These are phyloP conservation scores for Drosophila meridionalis DNA, from an alignment of 2,888 invertebrate species.

Conservation along the genomic window DNA sequence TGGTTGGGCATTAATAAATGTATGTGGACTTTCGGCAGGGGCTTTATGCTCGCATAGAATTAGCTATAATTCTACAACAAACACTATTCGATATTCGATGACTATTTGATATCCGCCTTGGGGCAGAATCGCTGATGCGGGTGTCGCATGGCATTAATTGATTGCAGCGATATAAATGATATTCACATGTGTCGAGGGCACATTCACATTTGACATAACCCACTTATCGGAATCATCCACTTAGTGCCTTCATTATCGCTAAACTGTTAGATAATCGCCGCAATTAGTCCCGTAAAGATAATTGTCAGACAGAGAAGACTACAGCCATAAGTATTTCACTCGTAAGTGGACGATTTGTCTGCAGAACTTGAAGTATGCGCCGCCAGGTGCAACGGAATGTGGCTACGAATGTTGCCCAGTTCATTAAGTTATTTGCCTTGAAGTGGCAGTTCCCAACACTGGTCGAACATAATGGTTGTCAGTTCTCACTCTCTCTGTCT, in stretches of 20 bases:
- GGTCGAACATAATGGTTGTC: slow-evolving; percentile 13
- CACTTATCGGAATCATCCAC: slow-evolving; percentile 34
- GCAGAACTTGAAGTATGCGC: slow-evolving; percentile 45
- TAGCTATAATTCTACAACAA: slow-evolving; percentile 10
- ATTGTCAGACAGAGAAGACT: slow-evolving; percentile 50
- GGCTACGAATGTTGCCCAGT: slow-evolving; percentile 30
- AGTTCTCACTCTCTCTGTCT: slow-evolving; percentile 4
- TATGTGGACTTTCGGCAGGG: slow-evolving; percentile 27
- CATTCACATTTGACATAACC: slow-evolving; percentile 38
- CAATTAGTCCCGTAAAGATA: slow-evolving; percentile 70
- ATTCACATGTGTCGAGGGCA: slow-evolving; percentile 24
- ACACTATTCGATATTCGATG: slow-evolving; percentile 10
- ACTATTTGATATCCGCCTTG: slow-evolving; percentile 19
- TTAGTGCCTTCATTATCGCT: slow-evolving; percentile 33
- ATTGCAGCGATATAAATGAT: slow-evolving; percentile 33
- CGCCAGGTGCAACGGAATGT: slow-evolving; percentile 47
- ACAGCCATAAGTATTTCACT: slow-evolving; percentile 28
- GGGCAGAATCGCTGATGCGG: slow-evolving; percentile 38
- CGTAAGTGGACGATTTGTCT: slow-evolving; percentile 51
- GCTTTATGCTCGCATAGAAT: slow-evolving; percentile 9
- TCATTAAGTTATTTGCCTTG: slow-evolving; percentile 45
- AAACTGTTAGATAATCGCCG: slow-evolving; percentile 65
- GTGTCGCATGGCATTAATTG: slow-evolving; percentile 43
- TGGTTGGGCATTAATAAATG: slow-evolving; percentile 54
- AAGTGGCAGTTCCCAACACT: slow-evolving; percentile 35